phyloP scores from a whole-genome alignment of 2,797 vertebrate species.

The Melanotaenia boesemani region DNA sequence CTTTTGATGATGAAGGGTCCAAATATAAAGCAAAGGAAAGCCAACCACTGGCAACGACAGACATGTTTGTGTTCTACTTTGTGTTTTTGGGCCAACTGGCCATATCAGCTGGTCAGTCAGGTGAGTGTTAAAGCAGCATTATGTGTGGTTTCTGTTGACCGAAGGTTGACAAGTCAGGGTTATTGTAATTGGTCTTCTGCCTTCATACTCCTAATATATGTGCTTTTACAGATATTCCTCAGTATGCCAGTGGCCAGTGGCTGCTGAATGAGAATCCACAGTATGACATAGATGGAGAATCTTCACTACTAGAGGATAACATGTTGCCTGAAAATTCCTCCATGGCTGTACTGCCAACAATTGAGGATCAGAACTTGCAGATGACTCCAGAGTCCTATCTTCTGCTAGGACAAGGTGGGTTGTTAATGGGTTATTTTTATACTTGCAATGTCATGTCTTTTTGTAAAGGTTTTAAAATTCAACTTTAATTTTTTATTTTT shows the following conservation, averaged over 20 bases:
- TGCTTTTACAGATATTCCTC: conserved; percentile 30
- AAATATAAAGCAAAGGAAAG: conserved; percentile 44
- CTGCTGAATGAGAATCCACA: not conserved
- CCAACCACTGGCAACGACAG: not conserved
- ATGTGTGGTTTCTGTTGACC: fast-evolving
- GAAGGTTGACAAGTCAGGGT: not conserved
- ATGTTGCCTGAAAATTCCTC: not conserved
- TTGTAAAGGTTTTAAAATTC: not conserved
- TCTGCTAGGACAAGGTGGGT: conserved; percentile 53
- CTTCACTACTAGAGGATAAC: not conserved
- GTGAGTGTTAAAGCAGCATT: conserved; percentile 39
- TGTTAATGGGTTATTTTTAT: not conserved
- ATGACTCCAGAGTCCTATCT: not conserved
- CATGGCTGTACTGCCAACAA: fast-evolving
- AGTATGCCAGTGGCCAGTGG: conserved; percentile 28
- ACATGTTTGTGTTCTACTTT: conserved; percentile 58
- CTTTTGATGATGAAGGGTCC: conserved; percentile 49
- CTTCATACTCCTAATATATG: not conserved
- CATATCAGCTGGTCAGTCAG: conserved; percentile 27
- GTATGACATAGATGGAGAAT: not conserved
- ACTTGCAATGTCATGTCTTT: not conserved
- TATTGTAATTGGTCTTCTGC: not conserved
- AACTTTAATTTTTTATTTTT: not conserved
- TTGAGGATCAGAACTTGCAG: not conserved
- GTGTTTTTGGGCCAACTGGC: conserved; percentile 56